These are phyloP conservation scores for Leptinotarsa lineolata DNA, from an alignment of 1,140 invertebrate species.

Conservation along the genomic window DNA sequence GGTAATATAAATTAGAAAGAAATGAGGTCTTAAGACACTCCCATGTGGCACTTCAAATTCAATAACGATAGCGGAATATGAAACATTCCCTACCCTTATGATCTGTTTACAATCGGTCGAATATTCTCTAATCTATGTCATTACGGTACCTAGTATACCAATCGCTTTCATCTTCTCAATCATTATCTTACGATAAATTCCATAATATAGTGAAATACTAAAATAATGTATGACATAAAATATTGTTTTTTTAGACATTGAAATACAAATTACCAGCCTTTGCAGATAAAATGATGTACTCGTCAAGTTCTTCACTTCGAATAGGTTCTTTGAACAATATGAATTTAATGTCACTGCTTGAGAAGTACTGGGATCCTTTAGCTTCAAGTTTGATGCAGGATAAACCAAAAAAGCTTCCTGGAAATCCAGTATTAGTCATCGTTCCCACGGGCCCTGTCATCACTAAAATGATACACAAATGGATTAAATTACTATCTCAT, in stretches of 20 bases:
- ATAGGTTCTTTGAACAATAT: conserved; percentile 60
- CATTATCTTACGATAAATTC: no score
- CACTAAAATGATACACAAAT: conserved; percentile 69
- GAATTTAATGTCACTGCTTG: conserved; percentile 65
- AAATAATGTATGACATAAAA: background rate
- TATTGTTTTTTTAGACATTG: conserved; percentile 64
- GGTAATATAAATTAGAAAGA: no score
- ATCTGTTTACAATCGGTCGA: no score
- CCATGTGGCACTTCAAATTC: no score
- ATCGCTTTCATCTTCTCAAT: no score
- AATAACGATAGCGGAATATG: no score
- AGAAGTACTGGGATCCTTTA: conserved; percentile 79
- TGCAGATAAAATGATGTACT: conserved; percentile 74
- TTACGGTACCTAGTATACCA: no score
- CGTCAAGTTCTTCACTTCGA: conserved; percentile 57
- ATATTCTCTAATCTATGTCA: no score
- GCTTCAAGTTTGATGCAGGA: conserved; percentile 45
- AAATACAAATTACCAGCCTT: conserved; percentile 76
- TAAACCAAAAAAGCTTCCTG: conserved; percentile 67
- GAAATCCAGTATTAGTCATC: conserved; percentile 73
- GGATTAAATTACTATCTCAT: conserved; percentile 69
- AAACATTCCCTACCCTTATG: no score
- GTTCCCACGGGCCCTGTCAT: conserved; percentile 65
- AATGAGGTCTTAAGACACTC: no score
- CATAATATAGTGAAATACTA: no score